These are phyloP conservation scores for Amitus sp. DNA, from an alignment of 2,888 invertebrate species.

Conservation along the genomic window DNA sequence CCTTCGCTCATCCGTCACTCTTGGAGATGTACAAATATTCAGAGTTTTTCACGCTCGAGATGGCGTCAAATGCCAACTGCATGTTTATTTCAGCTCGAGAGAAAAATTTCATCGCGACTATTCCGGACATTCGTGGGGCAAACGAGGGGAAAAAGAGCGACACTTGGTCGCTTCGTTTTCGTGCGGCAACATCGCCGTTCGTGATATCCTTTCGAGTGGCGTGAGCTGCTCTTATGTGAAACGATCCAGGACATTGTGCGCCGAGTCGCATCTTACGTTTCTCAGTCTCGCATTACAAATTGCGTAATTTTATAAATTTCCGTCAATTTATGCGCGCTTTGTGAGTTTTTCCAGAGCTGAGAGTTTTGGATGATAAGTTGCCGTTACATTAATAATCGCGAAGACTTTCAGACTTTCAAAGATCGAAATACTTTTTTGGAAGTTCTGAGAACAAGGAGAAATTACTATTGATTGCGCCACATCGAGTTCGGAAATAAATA, in stretches of 20 bases:
- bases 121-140: conserved; percentile 22
- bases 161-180: conserved; percentile 37
- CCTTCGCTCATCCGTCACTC: conserved; percentile 16
- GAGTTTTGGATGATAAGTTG: too few species aligned
- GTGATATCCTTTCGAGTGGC: conserved; percentile 27
- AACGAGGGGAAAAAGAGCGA: conserved; percentile 32
- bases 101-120: conserved; percentile 29
- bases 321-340: background rate
- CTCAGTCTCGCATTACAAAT: too few species aligned
- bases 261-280: too few species aligned
- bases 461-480: too few species aligned
- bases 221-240: conserved; percentile 24
- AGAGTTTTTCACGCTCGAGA: conserved; percentile 23
- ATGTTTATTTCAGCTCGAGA: conserved; percentile 27
- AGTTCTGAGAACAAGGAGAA: too few species aligned
- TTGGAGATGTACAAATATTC: conserved; percentile 14
- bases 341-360: too few species aligned
- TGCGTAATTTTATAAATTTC: background rate
- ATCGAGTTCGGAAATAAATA: too few species aligned
- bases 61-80: conserved; percentile 37
- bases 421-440: too few species aligned
- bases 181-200: conserved; percentile 34
- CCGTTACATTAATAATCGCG: too few species aligned
- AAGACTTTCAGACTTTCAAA: too few species aligned
- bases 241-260: conserved; percentile 6